These are phyloP conservation scores for Ectemnius lituratus DNA, from an alignment of 2,888 invertebrate species.

Conservation along the genomic window DNA sequence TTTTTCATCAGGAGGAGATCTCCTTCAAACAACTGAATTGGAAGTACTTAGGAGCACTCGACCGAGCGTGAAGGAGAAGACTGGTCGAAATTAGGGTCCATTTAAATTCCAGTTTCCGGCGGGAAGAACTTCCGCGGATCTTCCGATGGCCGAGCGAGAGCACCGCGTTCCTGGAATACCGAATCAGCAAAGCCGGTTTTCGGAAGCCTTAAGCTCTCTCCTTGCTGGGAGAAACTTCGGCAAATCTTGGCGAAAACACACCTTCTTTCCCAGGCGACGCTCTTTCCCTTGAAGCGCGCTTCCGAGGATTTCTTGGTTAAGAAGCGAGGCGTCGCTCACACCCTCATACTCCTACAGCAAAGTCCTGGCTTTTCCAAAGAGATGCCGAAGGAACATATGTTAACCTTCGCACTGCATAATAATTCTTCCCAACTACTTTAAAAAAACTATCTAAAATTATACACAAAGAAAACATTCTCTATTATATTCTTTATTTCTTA, in stretches of 20 bases:
- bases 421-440: too few species aligned
- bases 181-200: conserved; percentile 39
- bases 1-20: background rate
- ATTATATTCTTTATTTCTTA: too few species aligned
- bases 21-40: background rate
- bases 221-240: conserved; percentile 17
- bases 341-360: background rate
- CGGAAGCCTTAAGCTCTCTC: conserved; percentile 37
- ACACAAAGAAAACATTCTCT: too few species aligned
- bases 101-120: conserved; percentile 39
- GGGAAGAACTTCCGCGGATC: conserved; percentile 39
- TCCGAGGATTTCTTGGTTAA: conserved; percentile 21
- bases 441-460: too few species aligned
- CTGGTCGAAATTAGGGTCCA: conserved; percentile 37
- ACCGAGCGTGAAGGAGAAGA: conserved; percentile 20
- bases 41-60: background rate
- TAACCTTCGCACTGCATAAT: too few species aligned
- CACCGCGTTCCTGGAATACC: conserved; percentile 24
- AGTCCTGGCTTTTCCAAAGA: too few species aligned
- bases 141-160: conserved; percentile 23
- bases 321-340: background rate
- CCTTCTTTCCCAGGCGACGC: conserved; percentile 24
- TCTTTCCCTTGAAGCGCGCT: conserved; percentile 33
- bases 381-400: too few species aligned
- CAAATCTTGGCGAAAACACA: conserved; percentile 37